Percentiles rank a stretch among this genome's conserved stretches.
These are phyloP conservation scores for Daubentonia madagascariensis DNA, from an alignment of 2,113 vertebrate genomes.

Conservation along the genomic window DNA sequence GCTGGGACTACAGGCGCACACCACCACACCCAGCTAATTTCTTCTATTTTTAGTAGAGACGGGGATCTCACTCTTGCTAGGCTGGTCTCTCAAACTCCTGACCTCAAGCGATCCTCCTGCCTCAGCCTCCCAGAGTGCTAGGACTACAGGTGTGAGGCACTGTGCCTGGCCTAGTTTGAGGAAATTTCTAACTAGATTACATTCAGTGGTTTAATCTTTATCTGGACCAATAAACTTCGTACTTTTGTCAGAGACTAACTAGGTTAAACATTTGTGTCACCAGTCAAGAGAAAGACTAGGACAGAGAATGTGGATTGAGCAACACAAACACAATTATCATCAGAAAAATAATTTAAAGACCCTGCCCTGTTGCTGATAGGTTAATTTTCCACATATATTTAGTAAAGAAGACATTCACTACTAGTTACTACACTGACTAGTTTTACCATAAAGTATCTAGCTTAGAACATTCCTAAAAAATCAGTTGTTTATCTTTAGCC, in stretches of 20 bases:
- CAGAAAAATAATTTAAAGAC: constrained; percentile 11
- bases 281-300: background rate
- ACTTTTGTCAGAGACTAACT: background rate
- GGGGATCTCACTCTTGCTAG: no score
- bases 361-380: background rate
- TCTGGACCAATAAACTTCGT: background rate
- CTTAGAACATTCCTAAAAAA: constrained; percentile 27
- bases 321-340: constrained; percentile 7
- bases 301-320: background rate
- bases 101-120: no score
- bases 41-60: no score
- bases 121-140: no score
- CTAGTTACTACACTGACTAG: background rate
- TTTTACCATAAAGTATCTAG: background rate
- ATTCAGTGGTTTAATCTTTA: constrained; percentile 44
- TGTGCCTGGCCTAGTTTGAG: background rate
- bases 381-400: background rate
- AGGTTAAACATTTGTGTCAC: constrained; percentile 11
- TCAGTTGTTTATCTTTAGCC: background rate
- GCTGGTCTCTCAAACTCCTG: no score
- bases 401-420: background rate
- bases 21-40: no score
- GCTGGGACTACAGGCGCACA: no score
- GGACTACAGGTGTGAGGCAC: no score
- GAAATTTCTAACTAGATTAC: constrained; percentile 38